Conservation (phyloP, 2,888 invertebrate genomes). For the Eurytoma californica region DNA sequence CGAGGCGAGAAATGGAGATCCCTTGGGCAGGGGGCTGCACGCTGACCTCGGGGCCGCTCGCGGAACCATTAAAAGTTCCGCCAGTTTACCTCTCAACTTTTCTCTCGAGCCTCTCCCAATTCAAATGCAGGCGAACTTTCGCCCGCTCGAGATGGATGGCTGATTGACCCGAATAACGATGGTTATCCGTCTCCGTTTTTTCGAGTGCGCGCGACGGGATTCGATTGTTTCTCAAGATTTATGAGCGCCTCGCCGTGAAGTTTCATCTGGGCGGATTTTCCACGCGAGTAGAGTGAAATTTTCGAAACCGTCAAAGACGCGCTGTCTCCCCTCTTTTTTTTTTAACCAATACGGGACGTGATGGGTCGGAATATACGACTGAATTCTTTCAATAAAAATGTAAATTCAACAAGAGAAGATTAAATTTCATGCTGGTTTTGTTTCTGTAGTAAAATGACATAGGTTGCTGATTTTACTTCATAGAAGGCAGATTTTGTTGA, state of each 20-base stretch:
- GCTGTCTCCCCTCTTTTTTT: no score
- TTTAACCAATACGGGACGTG: no score
- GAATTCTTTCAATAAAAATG: no score
- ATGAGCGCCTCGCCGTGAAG: not conserved
- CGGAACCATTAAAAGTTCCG: constrained; percentile 4
- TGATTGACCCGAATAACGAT: constrained; percentile 6
- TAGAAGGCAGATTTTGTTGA: no score
- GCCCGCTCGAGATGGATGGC: not conserved
- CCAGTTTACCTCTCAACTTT: constrained; percentile 3
- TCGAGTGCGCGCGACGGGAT: not conserved
- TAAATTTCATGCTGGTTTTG: not conserved
- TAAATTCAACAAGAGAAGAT: no score
- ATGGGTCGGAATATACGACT: no score
- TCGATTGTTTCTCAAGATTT: constrained; percentile 19
- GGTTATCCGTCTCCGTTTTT: not conserved
- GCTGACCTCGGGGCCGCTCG: not conserved
- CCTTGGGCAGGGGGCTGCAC: not conserved
- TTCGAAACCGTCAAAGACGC: not conserved
- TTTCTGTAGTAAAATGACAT: not conserved
- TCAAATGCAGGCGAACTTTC: not conserved
- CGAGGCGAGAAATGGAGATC: not conserved
- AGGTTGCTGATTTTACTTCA: no score
- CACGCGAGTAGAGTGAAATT: not conserved
- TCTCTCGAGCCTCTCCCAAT: not conserved
- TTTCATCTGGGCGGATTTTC: not conserved